Evolutionary conservation across 2,797 vertebrate species (phyloP).

Genomic region (Pitangus sulphuratus): DNA sequence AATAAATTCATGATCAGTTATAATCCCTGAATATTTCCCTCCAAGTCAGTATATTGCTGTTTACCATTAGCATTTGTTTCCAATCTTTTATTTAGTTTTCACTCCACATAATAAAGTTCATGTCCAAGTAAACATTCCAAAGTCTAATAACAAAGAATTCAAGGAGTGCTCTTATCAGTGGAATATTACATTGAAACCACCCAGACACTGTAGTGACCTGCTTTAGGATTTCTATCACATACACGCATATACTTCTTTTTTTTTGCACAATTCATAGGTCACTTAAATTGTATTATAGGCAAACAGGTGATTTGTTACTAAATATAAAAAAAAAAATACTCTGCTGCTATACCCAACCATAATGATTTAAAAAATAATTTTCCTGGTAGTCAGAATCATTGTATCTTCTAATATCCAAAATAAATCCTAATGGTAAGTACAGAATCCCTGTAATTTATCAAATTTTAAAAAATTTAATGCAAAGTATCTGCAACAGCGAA

Average conservation of each 20-base stretch:
- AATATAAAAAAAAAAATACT: not conserved
- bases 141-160: not conserved
- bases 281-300: not conserved
- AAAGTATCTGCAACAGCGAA: not conserved
- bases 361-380: not conserved
- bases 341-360: fast-evolving
- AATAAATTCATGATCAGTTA: not conserved
- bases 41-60: not conserved
- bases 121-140: not conserved
- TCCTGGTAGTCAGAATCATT: not conserved
- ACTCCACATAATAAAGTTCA: not conserved
- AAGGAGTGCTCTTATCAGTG: not conserved
- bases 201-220: not conserved
- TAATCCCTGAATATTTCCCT: not conserved
- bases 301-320: not conserved
- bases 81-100: conserved; percentile 32
- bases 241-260: not conserved
- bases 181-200: not conserved
- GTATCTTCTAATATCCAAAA: not conserved
- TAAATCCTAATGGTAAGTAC: not conserved
- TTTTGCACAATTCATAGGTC: not conserved
- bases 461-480: fast-evolving
- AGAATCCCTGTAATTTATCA: not conserved
- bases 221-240: not conserved
- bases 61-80: conserved; percentile 28